Evolutionary conservation across 1,140 invertebrate genomes (phyloP).

Genomic region (Neelides sp.): DNA sequence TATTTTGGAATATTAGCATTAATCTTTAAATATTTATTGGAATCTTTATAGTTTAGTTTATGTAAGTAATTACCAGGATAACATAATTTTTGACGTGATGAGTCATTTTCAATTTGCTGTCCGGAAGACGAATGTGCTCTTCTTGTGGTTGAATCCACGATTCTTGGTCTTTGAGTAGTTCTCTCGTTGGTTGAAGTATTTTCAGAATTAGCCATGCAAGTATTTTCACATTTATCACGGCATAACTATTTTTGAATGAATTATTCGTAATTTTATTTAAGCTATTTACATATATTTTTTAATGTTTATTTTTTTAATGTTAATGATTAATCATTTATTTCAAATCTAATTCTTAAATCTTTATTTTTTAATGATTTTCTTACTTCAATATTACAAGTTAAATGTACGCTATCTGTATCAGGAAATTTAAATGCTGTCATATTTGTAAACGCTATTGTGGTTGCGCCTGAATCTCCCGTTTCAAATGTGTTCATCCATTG

Average conservation of each 20-base stretch:
- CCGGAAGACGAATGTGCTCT: background rate
- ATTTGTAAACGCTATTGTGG: slow-evolving; percentile 51
- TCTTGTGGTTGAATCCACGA: slow-evolving; percentile 1
- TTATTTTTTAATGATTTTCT: too few species aligned
- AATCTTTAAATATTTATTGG: too few species aligned
- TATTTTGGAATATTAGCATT: too few species aligned
- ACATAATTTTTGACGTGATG: background rate
- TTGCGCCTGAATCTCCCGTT: slow-evolving; percentile 45
- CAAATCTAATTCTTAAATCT: too few species aligned
- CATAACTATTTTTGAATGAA: slow-evolving; percentile 31
- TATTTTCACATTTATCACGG: slow-evolving; percentile 28
- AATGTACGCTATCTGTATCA: slow-evolving; percentile 53
- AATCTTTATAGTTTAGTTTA: slow-evolving; percentile 6
- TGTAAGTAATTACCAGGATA: background rate
- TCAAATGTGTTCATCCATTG: slow-evolving; percentile 48
- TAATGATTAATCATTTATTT: too few species aligned
- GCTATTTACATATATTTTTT: too few species aligned
- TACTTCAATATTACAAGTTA: slow-evolving; percentile 62
- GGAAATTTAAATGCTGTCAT: slow-evolving; percentile 60
- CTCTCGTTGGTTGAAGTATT: too few species aligned
- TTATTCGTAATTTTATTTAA: too few species aligned
- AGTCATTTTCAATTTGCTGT: background rate
- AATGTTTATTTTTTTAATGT: too few species aligned
- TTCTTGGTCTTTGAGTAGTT: too few species aligned
- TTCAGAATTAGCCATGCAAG: slow-evolving; percentile 16